These are phyloP conservation scores for Drosophila atripex DNA, from an alignment of 2,888 invertebrate species.

Conservation along the genomic window DNA sequence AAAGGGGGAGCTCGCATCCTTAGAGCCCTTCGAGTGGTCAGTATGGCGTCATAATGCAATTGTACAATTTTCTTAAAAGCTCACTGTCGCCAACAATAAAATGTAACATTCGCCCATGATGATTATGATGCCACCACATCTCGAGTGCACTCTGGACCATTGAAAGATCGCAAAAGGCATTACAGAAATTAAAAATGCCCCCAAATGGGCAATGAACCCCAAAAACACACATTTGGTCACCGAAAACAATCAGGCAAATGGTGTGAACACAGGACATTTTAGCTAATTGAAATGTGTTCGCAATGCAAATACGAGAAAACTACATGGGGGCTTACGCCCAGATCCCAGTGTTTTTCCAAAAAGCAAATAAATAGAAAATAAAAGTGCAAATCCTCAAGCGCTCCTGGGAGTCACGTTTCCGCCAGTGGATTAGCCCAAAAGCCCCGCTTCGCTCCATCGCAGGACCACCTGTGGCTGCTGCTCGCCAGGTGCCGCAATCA, in stretches of 20 bases:
- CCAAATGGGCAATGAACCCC: conserved; percentile 65
- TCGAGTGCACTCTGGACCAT: conserved; percentile 52
- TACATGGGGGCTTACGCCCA: conserved; percentile 21
- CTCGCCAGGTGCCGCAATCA: conserved; percentile 39
- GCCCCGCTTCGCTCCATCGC: conserved; percentile 16
- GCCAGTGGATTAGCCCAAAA: conserved; percentile 38
- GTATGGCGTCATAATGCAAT: conserved; percentile 77
- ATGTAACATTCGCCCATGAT: conserved; percentile 16
- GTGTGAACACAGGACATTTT: conserved; percentile 78
- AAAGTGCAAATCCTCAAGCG: conserved; percentile 63
- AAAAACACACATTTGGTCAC: conserved; percentile 49
- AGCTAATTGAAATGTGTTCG: conserved; percentile 81
- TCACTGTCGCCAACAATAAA: conserved; percentile 39
- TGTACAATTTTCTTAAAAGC: conserved; percentile 79
- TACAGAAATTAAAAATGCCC: conserved; percentile 65
- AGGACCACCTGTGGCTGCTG: conserved; percentile 64
- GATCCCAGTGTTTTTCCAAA: conserved; percentile 26
- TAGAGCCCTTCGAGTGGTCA: conserved; percentile 52
- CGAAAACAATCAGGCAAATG: conserved; percentile 80
- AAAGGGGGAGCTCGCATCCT: conserved; percentile 25
- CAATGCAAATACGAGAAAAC: conserved; percentile 59
- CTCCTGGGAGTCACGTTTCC: conserved; percentile 63
- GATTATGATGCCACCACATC: conserved; percentile 27
- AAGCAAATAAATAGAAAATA: conserved; percentile 55
- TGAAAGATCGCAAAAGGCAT: conserved; percentile 63